Evolutionary conservation across 1,140 invertebrate genomes (phyloP).

Genomic region (Copidosoma floridanum): DNA sequence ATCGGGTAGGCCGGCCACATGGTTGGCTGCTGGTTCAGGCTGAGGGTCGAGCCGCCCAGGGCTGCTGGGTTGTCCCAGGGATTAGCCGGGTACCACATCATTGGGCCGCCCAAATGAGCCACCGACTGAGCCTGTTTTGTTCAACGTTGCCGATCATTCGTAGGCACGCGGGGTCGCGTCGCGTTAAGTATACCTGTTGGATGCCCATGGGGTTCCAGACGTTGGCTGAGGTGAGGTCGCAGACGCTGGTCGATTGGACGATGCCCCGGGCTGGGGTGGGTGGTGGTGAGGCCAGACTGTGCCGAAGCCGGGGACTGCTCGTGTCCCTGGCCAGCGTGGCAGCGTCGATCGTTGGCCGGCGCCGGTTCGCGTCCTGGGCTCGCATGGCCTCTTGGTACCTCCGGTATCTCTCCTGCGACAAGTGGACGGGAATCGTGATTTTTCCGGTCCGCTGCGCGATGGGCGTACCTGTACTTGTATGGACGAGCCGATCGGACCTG

Average conservation of each 20-base stretch:
- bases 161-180: no score
- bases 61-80: conserved; percentile 42
- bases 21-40: conserved; percentile 46
- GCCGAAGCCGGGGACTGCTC: conserved; percentile 38
- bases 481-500: conserved; percentile 47
- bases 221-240: conserved; percentile 43
- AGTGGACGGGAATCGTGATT: neutral
- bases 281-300: conserved; percentile 33
- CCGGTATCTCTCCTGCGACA: conserved; percentile 61
- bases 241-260: conserved; percentile 51
- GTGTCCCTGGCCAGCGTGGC: conserved; percentile 25
- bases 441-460: neutral
- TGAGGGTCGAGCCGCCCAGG: conserved; percentile 50
- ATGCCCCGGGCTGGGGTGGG: conserved; percentile 42
- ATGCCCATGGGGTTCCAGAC: conserved; percentile 49
- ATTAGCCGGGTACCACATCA: conserved; percentile 56
- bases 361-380: conserved; percentile 50
- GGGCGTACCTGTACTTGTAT: neutral
- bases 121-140: conserved; percentile 66
- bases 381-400: conserved; percentile 64
- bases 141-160: no score
- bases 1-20: conserved; percentile 48
- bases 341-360: conserved; percentile 33
- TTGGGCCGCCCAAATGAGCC: conserved; percentile 56
- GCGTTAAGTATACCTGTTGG: conserved; percentile 51